phyloP scores from a whole-genome alignment of 1,140 invertebrate species.

The Samia ricini region DNA sequence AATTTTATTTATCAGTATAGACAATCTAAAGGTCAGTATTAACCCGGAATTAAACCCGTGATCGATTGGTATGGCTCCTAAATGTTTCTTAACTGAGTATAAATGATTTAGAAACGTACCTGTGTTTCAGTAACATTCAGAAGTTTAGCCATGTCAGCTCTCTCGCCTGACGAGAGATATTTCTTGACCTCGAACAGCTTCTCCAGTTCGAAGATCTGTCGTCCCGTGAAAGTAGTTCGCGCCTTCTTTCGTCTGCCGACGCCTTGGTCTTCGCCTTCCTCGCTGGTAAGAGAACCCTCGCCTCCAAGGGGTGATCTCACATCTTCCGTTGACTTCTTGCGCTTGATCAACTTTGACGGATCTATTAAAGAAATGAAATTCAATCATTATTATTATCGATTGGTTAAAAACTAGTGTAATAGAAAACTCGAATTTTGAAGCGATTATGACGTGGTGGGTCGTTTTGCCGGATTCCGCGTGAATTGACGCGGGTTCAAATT shows the following conservation, averaged over 20 bases:
- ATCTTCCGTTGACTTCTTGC: slow-evolving; percentile 72
- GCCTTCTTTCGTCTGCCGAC: slow-evolving; percentile 94
- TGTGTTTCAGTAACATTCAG: slow-evolving; percentile 97
- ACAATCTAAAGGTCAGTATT: no score
- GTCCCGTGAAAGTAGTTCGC: slow-evolving; percentile 95
- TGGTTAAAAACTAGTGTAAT: no score
- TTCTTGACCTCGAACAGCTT: slow-evolving; percentile 97
- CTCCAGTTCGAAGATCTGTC: slow-evolving; percentile 97
- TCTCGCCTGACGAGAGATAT: slow-evolving; percentile 96
- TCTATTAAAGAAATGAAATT: slow-evolving; percentile 40
- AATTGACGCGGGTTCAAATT: no score
- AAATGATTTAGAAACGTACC: slow-evolving; percentile 79
- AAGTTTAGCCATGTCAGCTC: slow-evolving; percentile 95
- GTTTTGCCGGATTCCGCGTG: no score
- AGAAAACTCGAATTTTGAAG: no score
- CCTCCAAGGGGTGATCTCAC: slow-evolving; percentile 85
- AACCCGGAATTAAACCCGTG: no score
- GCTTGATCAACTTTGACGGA: slow-evolving; percentile 61
- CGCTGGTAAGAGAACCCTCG: slow-evolving; percentile 86
- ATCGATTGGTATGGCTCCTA: no score
- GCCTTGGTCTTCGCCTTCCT: slow-evolving; percentile 80
- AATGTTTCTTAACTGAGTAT: no score
- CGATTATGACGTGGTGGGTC: no score
- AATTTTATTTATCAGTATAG: no score
- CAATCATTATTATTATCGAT: slow-evolving; percentile 4